A percentile compares a stretch with the other conserved stretches of the same genome.
phyloP scores from a whole-genome alignment of 2,797 vertebrate genomes.

The Anguilla obscura region DNA sequence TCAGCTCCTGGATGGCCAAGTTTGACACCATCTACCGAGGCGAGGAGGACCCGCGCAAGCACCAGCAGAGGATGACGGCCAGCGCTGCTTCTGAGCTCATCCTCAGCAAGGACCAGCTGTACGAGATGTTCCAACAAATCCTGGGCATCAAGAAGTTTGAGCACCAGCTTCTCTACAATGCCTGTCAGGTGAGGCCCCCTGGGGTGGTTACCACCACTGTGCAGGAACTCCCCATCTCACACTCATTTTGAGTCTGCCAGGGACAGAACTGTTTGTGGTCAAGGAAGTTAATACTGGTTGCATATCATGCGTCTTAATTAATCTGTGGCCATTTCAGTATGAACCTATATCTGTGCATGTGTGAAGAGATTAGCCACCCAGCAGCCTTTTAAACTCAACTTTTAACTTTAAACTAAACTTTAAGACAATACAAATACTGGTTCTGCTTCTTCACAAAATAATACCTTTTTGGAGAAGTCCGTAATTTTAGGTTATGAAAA shows the following conservation, averaged over 20 bases:
- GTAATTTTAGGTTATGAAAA: background rate
- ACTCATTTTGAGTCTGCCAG: background rate
- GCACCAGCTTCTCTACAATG: conserved; percentile 95
- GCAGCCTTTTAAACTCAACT: background rate
- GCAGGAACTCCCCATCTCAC: background rate
- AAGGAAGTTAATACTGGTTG: background rate
- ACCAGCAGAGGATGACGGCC: conserved; percentile 84
- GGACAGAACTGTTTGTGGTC: background rate
- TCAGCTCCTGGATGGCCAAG: conserved; percentile 97
- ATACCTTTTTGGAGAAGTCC: background rate
- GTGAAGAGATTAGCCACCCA: background rate
- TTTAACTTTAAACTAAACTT: background rate
- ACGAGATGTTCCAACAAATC: conserved; percentile 98
- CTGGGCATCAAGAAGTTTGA: conserved; percentile 94
- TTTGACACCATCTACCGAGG: conserved; percentile 96
- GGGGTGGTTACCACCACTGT: background rate
- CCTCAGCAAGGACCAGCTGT: conserved; percentile 97
- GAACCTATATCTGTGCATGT: background rate
- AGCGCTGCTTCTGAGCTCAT: conserved; percentile 93
- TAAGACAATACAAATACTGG: background rate
- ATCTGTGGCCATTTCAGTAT: background rate
- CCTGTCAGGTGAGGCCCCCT: conserved; percentile 84
- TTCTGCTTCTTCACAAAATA: background rate
- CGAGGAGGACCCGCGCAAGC: conserved; percentile 88
- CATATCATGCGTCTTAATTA: too few species aligned